phyloP scores from a whole-genome alignment of 2,888 invertebrate species.

The Ophraella communa region DNA sequence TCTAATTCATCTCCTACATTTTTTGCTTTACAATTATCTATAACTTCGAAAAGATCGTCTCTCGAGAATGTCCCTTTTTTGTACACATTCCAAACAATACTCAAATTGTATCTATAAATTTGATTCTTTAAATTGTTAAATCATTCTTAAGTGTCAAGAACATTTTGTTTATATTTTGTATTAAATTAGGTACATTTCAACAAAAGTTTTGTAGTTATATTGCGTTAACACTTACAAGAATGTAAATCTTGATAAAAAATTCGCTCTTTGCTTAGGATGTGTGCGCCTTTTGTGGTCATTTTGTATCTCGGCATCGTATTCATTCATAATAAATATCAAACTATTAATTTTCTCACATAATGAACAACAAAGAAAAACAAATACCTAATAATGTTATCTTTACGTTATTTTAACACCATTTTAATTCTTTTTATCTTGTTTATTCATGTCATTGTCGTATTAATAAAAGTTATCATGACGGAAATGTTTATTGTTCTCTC shows the following conservation, averaged over 20 bases:
- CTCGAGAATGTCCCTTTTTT: conserved; percentile 66
- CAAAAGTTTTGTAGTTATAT: too few species aligned
- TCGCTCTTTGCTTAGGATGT: conserved; percentile 35
- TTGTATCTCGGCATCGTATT: background rate
- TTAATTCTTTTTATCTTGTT: background rate
- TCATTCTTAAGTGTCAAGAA: too few species aligned
- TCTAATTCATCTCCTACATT: conserved; percentile 48
- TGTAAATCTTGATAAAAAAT: conserved; percentile 33
- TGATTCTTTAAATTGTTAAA: too few species aligned
- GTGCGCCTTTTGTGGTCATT: background rate
- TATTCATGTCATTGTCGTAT: background rate
- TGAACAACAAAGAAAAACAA: background rate
- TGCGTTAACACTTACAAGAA: conserved; percentile 39
- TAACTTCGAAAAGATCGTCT: conserved; percentile 65
- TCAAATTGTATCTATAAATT: conserved; percentile 70
- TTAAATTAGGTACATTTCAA: too few species aligned
- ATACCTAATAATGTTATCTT: background rate
- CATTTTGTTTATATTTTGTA: too few species aligned
- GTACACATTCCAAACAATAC: conserved; percentile 68
- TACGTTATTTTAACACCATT: background rate
- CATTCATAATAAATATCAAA: background rate
- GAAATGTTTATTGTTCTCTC: background rate
- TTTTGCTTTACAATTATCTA: conserved; percentile 54
- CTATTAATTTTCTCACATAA: background rate
- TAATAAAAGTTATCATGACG: background rate